These are phyloP conservation scores for Sympetrum striolatum DNA, from an alignment of 2,888 invertebrate species.

Conservation along the genomic window DNA sequence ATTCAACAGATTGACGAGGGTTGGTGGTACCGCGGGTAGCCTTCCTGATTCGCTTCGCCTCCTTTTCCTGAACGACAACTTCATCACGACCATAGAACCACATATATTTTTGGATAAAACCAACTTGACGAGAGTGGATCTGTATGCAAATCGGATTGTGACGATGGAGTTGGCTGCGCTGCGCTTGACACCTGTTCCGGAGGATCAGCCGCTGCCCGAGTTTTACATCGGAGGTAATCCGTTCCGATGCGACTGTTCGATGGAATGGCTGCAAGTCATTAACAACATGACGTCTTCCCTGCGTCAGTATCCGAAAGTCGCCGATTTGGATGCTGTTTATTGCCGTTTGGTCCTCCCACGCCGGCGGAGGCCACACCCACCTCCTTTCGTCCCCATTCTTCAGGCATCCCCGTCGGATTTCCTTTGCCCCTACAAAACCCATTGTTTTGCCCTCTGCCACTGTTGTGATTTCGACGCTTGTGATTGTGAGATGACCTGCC, in stretches of 20 bases:
- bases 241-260: slow-evolving; percentile 92
- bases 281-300: slow-evolving; percentile 74
- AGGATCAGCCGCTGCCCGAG: slow-evolving; percentile 78
- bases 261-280: slow-evolving; percentile 94
- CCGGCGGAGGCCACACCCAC: slow-evolving; percentile 62
- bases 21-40: slow-evolving; percentile 69
- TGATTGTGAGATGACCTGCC: slow-evolving; percentile 97
- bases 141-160: slow-evolving; percentile 90
- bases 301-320: slow-evolving; percentile 86
- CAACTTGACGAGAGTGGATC: slow-evolving; percentile 88
- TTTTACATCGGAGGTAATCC: slow-evolving; percentile 95
- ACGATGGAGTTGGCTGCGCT: slow-evolving; percentile 89
- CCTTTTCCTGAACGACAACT: slow-evolving; percentile 87
- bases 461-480: slow-evolving; percentile 97
- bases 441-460: slow-evolving; percentile 93
- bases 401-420: slow-evolving; percentile 90
- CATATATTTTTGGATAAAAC: slow-evolving; percentile 88
- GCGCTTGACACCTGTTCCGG: slow-evolving; percentile 79
- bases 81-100: slow-evolving; percentile 83
- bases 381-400: slow-evolving; percentile 80
- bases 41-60: slow-evolving; percentile 86
- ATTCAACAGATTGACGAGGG: slow-evolving; percentile 83
- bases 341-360: slow-evolving; percentile 87
- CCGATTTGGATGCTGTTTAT: slow-evolving; percentile 88
- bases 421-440: slow-evolving; percentile 89